Evolutionary conservation across 1,140 invertebrate species (phyloP).

Genomic region (Alviniconcha marisindica): DNA sequence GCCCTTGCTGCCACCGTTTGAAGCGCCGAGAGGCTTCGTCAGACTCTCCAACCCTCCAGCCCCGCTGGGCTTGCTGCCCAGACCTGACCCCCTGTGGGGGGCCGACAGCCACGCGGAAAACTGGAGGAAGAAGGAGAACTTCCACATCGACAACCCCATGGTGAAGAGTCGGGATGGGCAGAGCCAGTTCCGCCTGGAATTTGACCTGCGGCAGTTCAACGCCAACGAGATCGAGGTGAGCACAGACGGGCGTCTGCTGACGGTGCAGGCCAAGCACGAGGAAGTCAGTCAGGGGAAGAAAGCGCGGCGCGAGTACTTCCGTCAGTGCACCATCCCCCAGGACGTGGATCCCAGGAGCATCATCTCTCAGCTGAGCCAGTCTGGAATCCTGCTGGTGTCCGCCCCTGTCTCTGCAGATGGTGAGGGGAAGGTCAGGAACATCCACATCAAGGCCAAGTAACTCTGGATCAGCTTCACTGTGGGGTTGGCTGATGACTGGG

Average conservation of each 20-base stretch:
- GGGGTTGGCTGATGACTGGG: too few relatives aligned
- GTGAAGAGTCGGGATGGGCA: constrained; percentile 54
- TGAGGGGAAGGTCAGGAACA: not conserved
- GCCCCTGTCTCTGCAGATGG: constrained; percentile 68
- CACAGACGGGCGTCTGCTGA: constrained; percentile 86
- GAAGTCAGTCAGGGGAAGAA: constrained; percentile 86
- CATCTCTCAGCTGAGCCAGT: constrained; percentile 62
- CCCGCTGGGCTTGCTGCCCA: not conserved
- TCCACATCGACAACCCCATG: constrained; percentile 66
- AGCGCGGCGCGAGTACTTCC: constrained; percentile 84
- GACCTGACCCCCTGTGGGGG: not conserved
- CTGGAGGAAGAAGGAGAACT: constrained; percentile 66
- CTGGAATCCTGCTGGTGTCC: constrained; percentile 78
- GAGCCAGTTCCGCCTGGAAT: constrained; percentile 71
- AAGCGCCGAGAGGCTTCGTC: not conserved
- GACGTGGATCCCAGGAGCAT: constrained; percentile 70
- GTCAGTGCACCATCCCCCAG: constrained; percentile 74
- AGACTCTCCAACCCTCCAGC: not conserved
- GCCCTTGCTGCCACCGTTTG: not conserved
- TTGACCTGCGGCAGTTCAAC: constrained; percentile 90
- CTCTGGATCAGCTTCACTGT: too few relatives aligned
- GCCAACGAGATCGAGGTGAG: constrained; percentile 93
- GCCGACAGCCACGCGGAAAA: constrained; percentile 34
- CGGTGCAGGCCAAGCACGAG: constrained; percentile 82
- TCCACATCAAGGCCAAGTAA: not conserved